Evolutionary conservation across 1,140 invertebrate species (phyloP).

Genomic region (Listronotus oregonensis): DNA sequence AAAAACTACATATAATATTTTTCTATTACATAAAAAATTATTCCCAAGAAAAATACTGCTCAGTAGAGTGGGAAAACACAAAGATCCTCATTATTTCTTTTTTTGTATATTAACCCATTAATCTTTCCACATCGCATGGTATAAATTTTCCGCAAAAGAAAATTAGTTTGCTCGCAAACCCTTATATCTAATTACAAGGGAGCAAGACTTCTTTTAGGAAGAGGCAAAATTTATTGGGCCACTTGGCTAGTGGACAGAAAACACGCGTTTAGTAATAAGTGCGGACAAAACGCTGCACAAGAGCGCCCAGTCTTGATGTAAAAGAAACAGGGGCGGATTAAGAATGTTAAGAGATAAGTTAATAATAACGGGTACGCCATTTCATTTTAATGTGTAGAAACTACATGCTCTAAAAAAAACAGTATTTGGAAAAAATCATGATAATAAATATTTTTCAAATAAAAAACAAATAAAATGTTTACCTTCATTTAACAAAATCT

Average conservation of each 20-base stretch:
- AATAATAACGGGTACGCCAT: too few relatives aligned
- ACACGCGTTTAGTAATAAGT: constrained; percentile 50
- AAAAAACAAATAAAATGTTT: too few relatives aligned
- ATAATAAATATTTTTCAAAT: too few relatives aligned
- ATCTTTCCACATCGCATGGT: constrained; percentile 11
- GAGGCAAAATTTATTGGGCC: constrained; percentile 31
- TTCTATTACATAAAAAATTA: too few relatives aligned
- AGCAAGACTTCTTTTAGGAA: constrained; percentile 36
- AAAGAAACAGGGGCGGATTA: background rate
- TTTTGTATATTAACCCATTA: constrained; percentile 28
- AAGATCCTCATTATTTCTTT: background rate
- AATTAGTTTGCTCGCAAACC: constrained; percentile 39
- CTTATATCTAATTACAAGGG: constrained; percentile 43
- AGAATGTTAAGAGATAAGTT: background rate
- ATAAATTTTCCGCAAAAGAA: constrained; percentile 32
- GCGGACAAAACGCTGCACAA: constrained; percentile 39
- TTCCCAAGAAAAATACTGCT: too few relatives aligned
- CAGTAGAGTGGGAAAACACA: too few relatives aligned
- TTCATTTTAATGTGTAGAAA: too few relatives aligned
- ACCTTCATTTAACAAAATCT: too few relatives aligned
- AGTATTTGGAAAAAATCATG: too few relatives aligned
- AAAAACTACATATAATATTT: too few relatives aligned
- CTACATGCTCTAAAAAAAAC: too few relatives aligned
- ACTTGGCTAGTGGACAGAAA: constrained; percentile 41
- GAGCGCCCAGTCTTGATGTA: constrained; percentile 10